Base-by-base conservation (phyloP, 2,888 invertebrate genomes). In the Hydraecia micacea region DNA sequence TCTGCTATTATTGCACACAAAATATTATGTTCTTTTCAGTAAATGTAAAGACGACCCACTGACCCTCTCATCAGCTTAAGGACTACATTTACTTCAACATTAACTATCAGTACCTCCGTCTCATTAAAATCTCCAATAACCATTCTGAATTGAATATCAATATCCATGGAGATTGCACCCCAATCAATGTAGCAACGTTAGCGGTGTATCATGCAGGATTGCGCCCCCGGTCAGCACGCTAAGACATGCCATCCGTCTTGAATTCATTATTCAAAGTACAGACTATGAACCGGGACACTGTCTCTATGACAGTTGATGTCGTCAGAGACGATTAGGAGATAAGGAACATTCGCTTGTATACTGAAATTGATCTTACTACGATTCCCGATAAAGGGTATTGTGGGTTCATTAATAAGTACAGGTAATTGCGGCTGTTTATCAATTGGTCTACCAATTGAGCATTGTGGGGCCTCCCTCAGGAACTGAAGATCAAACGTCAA, bases 221-320 rank as follows among this genome's bases (percentile, higher is more conserved):
- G 62, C 18, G 73, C 28, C 49, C 36, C 42, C 13, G 46, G 39
- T 72, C 63, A 67, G 11, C 25, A 49, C 28, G 13, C 36, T 62
- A 42, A 84, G 77, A 68, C 65, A 66, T 73, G 65, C 62, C 60
- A 69, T 69, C 46, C 49, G n/a, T 81, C 73, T 86, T 82, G 65
- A 77, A 72, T 86, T 36, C 13, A 77, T 86, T 81, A 77, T 65
- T 58, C 71, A 72, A n/a, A 28, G 1, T 36, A 25, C 66, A 32
- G n/a, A 7, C 69, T 80, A 21, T 15, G 32, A 62, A 79, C 46
- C 62, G 62, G 65, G 32, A 39, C 46, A 62, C 49, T 67, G 21
- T 2, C 1, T 13, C 49, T 36, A 18, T 36, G 25, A 63, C 72
- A 36, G 25, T 32, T 60, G 62, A 79, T 58, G 58, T 55, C 58